Evolutionary conservation across 1,140 invertebrate species (phyloP).

Genomic region (Lycorma delicatula): DNA sequence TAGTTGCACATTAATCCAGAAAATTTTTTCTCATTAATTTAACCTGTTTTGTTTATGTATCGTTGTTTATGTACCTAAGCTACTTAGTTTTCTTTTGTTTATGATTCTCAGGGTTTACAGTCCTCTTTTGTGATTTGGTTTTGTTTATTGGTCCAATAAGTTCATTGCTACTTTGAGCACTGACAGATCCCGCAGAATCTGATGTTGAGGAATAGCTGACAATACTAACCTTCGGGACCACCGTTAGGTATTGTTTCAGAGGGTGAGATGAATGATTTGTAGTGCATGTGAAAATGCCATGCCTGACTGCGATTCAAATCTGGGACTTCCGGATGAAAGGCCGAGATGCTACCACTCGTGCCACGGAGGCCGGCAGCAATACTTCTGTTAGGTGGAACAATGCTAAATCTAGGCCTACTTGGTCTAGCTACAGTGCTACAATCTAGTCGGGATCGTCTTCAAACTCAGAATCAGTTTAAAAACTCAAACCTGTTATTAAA

Average conservation of each 20-base stretch:
- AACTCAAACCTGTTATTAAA: not conserved
- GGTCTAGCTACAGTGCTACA: not conserved
- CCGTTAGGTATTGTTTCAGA: too few species aligned
- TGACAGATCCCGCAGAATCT: constrained; percentile 1
- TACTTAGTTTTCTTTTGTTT: not conserved
- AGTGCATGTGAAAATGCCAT: too few species aligned
- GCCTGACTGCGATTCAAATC: too few species aligned
- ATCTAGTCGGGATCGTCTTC: not conserved
- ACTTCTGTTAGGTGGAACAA: not conserved
- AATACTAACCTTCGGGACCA: too few species aligned
- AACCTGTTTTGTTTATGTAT: too few species aligned
- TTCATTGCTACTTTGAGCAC: not conserved
- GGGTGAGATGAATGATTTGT: too few species aligned
- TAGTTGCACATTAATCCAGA: too few species aligned
- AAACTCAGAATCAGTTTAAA: not conserved
- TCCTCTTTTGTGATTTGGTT: not conserved
- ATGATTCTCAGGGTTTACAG: not conserved
- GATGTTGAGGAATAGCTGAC: not conserved
- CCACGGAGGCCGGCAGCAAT: too few species aligned
- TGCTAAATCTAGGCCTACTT: not conserved
- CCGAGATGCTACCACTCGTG: too few species aligned
- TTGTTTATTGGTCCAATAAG: not conserved
- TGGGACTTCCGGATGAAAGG: too few species aligned
- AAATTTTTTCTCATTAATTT: too few species aligned
- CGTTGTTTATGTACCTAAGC: too few species aligned